Base-by-base conservation (phyloP, 2,113 vertebrate species). In the Nerophis lumbriciformis region DNA sequence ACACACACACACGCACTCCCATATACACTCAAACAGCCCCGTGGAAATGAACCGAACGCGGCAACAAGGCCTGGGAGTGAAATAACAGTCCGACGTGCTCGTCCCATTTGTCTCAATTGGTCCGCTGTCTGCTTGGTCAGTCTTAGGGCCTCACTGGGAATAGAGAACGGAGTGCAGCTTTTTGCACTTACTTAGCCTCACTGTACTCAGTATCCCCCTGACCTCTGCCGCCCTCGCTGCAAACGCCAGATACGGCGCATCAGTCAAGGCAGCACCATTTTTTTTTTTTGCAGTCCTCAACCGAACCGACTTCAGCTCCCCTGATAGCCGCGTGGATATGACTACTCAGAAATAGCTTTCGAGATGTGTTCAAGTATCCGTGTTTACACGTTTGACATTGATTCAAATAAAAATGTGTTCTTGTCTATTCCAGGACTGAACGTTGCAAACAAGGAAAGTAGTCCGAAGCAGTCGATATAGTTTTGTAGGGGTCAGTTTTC, bases 91-190 rank as follows among this genome's bases (percentile, higher is more conserved):
- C 74, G 69, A 73, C 69, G 72, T 72, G 72, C 74, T 68, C n/a
- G 36, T 70, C 70, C 77, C 83, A 86, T 87, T 86, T 86, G 83
- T 87, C 82, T 87, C 85, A 81, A 86, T 87, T 49, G 77, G 75
- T 45, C 59, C 37, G 66, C 74, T 83, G 82, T 82, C 81, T 72
- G 69, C 78, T 67, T 21, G 64, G 80, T 79, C 82, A 81, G 82
- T 83, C 80, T 77, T 79, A 69, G 73, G 59, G 73, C 68, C 81
- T 83, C 79, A 66, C 15, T 73, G 82, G 82, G 79, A 82, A 77
- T 85, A 78, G 69, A 72, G 75, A 83, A 81, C 66, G 75, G 80
- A 85, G 75, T 81, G 80, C 72, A 78, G 80, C 69, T 79, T 82
- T 84, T 84, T 81, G 79, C 81, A 83, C 79, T 83, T 80, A 71